Evolutionary conservation across 1,140 invertebrate genomes (phyloP).

Genomic region (Drosophila neocordata): DNA sequence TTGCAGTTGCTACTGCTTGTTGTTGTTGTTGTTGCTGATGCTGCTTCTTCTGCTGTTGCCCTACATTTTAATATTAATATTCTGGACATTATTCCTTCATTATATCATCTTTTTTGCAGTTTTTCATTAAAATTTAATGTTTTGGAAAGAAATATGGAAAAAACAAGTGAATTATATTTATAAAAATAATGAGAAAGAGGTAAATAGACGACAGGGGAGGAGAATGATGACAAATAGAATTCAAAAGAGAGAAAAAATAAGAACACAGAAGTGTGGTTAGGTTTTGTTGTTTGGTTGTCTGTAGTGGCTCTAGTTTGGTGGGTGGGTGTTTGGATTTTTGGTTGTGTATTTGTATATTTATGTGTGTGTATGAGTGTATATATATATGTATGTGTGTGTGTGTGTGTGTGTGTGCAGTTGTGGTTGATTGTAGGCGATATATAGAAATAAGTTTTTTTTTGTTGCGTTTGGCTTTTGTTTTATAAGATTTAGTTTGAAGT

Average conservation of each 20-base stretch:
- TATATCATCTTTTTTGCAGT: background rate
- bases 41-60: no score
- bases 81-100: no score
- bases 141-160: background rate
- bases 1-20: background rate
- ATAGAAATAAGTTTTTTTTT: constrained; percentile 2
- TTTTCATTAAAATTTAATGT: background rate
- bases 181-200: no score
- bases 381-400: constrained; percentile 10
- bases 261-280: background rate
- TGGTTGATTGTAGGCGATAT: background rate
- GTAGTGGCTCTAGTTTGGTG: no score
- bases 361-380: constrained; percentile 13
- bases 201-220: no score
- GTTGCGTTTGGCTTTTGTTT: constrained; percentile 12
- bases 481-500: constrained; percentile 13
- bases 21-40: no score
- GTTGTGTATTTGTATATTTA: no score
- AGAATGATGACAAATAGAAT: no score
- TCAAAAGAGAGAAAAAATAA: background rate
- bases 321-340: no score
- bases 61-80: no score
- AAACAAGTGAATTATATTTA: no score
- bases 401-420: background rate
- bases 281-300: background rate